Percentiles rank a stretch among this genome's conserved stretches.
These are phyloP conservation scores for Palythoa caribaeorum DNA, from an alignment of 92 coral and sea anemone genomes.

Conservation along the genomic window DNA sequence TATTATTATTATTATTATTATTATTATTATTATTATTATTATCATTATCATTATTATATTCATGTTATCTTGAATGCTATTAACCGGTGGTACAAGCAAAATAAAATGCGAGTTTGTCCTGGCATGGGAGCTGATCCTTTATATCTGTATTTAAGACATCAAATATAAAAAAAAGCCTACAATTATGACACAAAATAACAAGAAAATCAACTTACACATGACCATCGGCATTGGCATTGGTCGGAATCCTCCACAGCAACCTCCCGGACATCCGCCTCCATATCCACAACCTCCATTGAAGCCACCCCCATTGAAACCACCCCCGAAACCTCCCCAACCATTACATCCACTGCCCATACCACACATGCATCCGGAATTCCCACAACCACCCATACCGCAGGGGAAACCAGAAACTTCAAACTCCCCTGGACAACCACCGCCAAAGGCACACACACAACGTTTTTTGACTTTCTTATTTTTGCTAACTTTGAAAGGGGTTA, in stretches of 20 bases:
- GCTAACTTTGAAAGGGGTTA: slow-evolving; percentile 22
- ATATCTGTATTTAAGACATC: too few relatives aligned
- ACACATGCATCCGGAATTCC: background rate
- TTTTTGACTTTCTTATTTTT: background rate
- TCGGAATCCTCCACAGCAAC: slow-evolving; percentile 32
- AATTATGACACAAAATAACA: background rate
- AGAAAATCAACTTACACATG: slow-evolving; percentile 5
- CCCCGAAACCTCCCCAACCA: slow-evolving; percentile 17
- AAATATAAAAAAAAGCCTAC: background rate
- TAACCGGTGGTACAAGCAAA: too few relatives aligned
- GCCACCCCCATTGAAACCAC: slow-evolving; percentile 4
- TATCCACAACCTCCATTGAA: slow-evolving; percentile 5
- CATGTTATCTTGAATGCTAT: too few relatives aligned
- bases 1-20: too few relatives aligned
- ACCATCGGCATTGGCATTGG: slow-evolving; percentile 22
- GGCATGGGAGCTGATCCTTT: too few relatives aligned
- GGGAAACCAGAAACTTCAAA: slow-evolving; percentile 17
- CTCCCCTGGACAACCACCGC: slow-evolving; percentile 29
- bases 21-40: too few relatives aligned
- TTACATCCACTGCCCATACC: background rate
- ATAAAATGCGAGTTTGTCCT: too few relatives aligned
- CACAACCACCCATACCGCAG: slow-evolving; percentile 11
- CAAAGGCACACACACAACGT: slow-evolving; percentile 35
- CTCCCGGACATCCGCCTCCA: slow-evolving; percentile 1
- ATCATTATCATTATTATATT: too few relatives aligned